Percentiles rank a stretch among this genome's conserved stretches.
Evolutionary conservation across 2,797 vertebrate species (phyloP).

Genomic region (Silurus aristotelis): DNA sequence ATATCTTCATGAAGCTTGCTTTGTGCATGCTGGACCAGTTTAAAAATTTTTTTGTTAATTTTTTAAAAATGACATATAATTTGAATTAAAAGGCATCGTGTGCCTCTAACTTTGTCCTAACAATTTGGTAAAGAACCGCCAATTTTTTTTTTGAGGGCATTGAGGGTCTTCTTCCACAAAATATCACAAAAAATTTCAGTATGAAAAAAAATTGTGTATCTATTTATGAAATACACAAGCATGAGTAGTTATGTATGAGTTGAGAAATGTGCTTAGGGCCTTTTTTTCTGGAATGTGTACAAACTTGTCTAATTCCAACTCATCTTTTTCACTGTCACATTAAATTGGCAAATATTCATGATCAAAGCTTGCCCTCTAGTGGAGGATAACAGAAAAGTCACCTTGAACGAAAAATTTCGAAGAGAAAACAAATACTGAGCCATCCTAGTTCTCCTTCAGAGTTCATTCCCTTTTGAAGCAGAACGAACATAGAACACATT

Average conservation of each 20-base stretch:
- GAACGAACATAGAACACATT: neutral
- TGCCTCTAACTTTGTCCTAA: too few species aligned
- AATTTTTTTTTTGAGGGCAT: too few species aligned
- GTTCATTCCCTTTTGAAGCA: neutral
- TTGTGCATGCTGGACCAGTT: too few species aligned
- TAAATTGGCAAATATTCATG: conserved; percentile 31
- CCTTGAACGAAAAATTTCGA: neutral
- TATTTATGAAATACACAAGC: neutral
- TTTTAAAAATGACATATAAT: too few species aligned
- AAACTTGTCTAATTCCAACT: neutral
- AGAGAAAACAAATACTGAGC: neutral
- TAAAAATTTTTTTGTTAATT: too few species aligned
- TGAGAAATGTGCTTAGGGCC: neutral
- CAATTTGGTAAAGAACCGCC: too few species aligned
- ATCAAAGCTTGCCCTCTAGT: conserved; percentile 43
- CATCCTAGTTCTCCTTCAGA: neutral
- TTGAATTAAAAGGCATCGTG: too few species aligned
- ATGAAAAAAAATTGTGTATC: neutral
- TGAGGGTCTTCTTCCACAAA: neutral
- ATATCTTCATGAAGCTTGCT: too few species aligned
- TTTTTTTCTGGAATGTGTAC: neutral
- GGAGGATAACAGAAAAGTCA: conserved; percentile 14
- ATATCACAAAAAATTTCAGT: neutral
- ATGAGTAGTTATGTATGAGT: neutral
- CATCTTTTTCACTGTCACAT: neutral